A percentile compares a stretch with the other conserved stretches of the same genome.
Evolutionary conservation across 1,140 invertebrate species (phyloP).

Genomic region (Hirudo medicinalis): DNA sequence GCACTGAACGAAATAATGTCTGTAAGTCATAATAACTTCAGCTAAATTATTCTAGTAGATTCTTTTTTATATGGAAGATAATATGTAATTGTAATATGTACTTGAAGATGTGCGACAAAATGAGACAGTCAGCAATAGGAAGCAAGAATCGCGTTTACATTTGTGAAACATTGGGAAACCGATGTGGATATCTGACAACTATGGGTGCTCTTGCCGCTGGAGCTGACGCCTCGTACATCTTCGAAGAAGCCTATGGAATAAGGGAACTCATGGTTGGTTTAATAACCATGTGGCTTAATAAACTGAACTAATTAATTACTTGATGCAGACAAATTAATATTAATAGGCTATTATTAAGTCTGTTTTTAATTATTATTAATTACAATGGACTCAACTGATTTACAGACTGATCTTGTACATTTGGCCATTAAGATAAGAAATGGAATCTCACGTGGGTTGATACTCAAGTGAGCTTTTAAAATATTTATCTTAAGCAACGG

Average conservation of each 20-base stretch:
- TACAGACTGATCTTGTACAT: constrained; percentile 14
- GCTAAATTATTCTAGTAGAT: too few relatives aligned
- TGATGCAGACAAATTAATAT: too few relatives aligned
- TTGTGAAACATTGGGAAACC: constrained; percentile 97
- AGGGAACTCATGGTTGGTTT: constrained; percentile 66
- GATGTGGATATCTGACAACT: constrained; percentile 92
- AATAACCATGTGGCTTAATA: background rate
- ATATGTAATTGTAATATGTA: background rate
- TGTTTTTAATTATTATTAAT: too few relatives aligned
- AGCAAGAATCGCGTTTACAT: constrained; percentile 59
- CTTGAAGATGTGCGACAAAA: constrained; percentile 78
- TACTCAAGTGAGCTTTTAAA: background rate
- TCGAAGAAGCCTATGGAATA: constrained; percentile 87
- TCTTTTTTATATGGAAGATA: background rate
- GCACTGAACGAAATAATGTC: constrained; percentile 97
- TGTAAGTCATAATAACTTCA: constrained; percentile 41
- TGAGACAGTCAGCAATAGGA: constrained; percentile 46
- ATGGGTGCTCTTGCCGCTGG: constrained; percentile 85
- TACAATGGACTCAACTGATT: background rate
- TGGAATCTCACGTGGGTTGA: constrained; percentile 1
- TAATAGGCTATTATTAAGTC: too few relatives aligned
- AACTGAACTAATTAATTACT: too few relatives aligned
- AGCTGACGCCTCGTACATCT: constrained; percentile 96
- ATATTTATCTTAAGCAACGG: background rate
- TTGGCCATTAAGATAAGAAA: constrained; percentile 13